These are phyloP conservation scores for Drosophila varians DNA, from an alignment of 1,140 invertebrate species.

Conservation along the genomic window DNA sequence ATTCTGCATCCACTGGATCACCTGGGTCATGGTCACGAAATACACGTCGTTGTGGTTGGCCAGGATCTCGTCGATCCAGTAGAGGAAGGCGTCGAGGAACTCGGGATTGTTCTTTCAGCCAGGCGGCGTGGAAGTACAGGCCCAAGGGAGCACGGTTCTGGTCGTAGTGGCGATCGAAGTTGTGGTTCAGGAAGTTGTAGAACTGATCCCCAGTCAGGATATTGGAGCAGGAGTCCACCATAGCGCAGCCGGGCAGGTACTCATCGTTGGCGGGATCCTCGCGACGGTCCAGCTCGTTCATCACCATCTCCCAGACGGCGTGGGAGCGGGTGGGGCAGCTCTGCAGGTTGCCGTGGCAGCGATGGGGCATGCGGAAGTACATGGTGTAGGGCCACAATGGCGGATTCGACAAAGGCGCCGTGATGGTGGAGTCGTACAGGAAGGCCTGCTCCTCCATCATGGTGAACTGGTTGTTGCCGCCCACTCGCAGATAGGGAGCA, in stretches of 20 bases:
- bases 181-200: slow-evolving; percentile 97
- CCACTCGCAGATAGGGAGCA: slow-evolving; percentile 95
- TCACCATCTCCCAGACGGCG: slow-evolving; percentile 99
- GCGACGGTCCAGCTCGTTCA: slow-evolving; percentile 96
- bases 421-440: slow-evolving; percentile 97
- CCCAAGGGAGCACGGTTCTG: slow-evolving; percentile 96
- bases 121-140: slow-evolving; percentile 97
- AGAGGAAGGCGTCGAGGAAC: slow-evolving; percentile 95
- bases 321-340: slow-evolving; percentile 96
- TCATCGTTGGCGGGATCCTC: slow-evolving; percentile 96
- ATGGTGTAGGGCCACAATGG: slow-evolving; percentile 98
- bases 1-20: slow-evolving; percentile 98
- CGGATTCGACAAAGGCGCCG: slow-evolving; percentile 94
- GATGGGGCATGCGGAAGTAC: slow-evolving; percentile 98
- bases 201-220: slow-evolving; percentile 96
- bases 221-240: slow-evolving; percentile 98
- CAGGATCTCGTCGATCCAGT: slow-evolving; percentile 97
- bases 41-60: slow-evolving; percentile 96
- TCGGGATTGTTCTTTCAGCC: slow-evolving; percentile 98
- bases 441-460: slow-evolving; percentile 99
- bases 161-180: slow-evolving; percentile 97
- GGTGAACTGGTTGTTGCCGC: slow-evolving; percentile 98
- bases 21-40: slow-evolving; percentile 98
- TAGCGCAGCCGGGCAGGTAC: slow-evolving; percentile 96
- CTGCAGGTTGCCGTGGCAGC: slow-evolving; percentile 96